phyloP scores from a whole-genome alignment of 2,113 vertebrate genomes.

The Pholis gunnellus region DNA sequence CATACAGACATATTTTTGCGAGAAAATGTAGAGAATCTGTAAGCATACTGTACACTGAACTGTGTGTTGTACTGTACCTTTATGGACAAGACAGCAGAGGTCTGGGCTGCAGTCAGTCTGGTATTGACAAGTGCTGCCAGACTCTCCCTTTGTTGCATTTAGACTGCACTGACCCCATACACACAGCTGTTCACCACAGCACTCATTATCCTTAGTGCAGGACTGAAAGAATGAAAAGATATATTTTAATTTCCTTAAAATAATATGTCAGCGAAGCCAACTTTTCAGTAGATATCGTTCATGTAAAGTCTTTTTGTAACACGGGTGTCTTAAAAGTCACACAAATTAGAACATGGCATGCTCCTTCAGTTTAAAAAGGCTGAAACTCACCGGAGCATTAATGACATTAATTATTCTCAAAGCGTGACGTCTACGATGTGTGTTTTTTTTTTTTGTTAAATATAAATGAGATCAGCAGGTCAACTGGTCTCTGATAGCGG shows the following conservation, averaged over 20 bases:
- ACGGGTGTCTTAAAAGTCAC: background rate
- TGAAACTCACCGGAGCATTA: background rate
- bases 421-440: background rate
- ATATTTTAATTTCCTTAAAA: background rate
- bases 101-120: constrained; percentile 89
- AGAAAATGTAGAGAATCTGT: background rate
- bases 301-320: background rate
- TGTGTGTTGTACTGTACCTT: constrained; percentile 79
- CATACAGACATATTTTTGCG: background rate
- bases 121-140: constrained; percentile 91
- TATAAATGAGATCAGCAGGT: constrained; percentile 35
- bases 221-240: constrained; percentile 69
- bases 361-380: background rate
- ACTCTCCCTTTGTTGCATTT: constrained; percentile 84
- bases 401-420: background rate
- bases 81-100: constrained; percentile 92
- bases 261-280: background rate
- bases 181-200: constrained; percentile 90
- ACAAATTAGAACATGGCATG: background rate
- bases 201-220: constrained; percentile 90
- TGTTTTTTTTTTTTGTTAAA: constrained; percentile 7
- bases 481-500: constrained; percentile 30
- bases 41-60: background rate
- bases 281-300: background rate
- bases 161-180: constrained; percentile 90